phyloP scores from a whole-genome alignment of 1,140 invertebrate genomes.

The Oryctes rhinoceros region DNA sequence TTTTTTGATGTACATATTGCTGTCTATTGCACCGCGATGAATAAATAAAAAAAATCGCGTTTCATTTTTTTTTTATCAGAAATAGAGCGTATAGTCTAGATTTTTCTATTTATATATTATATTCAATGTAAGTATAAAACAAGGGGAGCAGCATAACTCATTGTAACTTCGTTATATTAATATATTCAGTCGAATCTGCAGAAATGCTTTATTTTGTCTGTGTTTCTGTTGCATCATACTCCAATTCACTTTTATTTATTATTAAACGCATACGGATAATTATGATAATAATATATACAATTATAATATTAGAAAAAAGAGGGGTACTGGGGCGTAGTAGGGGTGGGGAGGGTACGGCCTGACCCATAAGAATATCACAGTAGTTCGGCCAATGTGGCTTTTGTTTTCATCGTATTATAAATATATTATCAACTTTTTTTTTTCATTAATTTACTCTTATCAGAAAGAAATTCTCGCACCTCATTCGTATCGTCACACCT shows the following conservation, averaged over 20 bases:
- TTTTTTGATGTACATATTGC: not conserved
- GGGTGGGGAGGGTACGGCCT: not conserved
- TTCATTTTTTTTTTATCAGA: not conserved
- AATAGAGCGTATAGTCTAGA: not conserved
- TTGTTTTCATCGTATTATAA: conserved; percentile 11
- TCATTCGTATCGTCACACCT: conserved; percentile 1
- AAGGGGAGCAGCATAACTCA: not conserved
- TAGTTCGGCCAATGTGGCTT: conserved; percentile 13
- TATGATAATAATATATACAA: not conserved
- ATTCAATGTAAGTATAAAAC: not conserved
- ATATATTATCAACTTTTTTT: not conserved
- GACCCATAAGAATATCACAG: conserved; percentile 14
- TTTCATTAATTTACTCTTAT: not conserved
- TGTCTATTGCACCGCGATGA: not conserved
- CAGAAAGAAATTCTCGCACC: not conserved
- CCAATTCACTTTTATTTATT: not conserved
- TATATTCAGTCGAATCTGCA: not conserved
- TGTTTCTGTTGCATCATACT: not conserved
- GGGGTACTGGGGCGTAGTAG: not conserved
- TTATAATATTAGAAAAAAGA: not conserved
- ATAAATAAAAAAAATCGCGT: not conserved
- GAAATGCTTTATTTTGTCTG: not conserved
- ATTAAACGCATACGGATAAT: not conserved
- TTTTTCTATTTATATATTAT: not conserved
- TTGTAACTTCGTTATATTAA: not conserved